A percentile compares a stretch with the other conserved stretches of the same genome.
phyloP scores from a whole-genome alignment of 2,113 vertebrate species.

The Cettia cetti region DNA sequence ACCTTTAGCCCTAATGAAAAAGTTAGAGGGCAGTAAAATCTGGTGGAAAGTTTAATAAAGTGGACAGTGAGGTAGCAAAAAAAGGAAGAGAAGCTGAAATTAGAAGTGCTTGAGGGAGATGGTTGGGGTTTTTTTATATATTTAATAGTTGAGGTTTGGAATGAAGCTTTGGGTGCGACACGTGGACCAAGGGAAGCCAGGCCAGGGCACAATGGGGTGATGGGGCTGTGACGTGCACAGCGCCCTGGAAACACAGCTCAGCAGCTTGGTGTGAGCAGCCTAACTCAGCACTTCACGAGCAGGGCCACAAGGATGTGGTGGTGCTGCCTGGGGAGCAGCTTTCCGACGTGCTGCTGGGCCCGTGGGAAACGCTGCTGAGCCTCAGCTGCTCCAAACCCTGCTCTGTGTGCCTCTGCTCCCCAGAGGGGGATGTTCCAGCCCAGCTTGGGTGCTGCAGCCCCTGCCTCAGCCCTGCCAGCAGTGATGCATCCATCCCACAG shows the following conservation, averaged over 20 bases:
- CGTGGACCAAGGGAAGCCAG: accelerated
- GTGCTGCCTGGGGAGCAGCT: not conserved
- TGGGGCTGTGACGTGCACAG: accelerated
- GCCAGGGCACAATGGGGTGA: accelerated
- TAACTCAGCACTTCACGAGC: accelerated
- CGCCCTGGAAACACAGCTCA: not conserved
- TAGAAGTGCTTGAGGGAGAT: not conserved
- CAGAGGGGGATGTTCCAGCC: accelerated
- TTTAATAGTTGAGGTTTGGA: not conserved
- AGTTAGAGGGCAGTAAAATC: not conserved
- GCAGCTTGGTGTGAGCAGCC: not conserved
- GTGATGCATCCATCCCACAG: accelerated
- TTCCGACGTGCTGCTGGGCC: accelerated
- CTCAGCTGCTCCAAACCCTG: not conserved
- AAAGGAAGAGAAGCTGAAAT: not conserved
- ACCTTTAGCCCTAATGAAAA: not conserved
- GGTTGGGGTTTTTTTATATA: accelerated
- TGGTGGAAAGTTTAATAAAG: not conserved
- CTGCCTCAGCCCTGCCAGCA: not conserved
- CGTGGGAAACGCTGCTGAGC: not conserved
- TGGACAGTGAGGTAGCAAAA: not conserved
- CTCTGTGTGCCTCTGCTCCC: accelerated
- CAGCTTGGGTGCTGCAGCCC: accelerated
- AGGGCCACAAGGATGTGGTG: not conserved
- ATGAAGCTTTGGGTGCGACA: accelerated